Evolutionary conservation across 1,140 invertebrate species (phyloP).

Genomic region (Homarus americanus): DNA sequence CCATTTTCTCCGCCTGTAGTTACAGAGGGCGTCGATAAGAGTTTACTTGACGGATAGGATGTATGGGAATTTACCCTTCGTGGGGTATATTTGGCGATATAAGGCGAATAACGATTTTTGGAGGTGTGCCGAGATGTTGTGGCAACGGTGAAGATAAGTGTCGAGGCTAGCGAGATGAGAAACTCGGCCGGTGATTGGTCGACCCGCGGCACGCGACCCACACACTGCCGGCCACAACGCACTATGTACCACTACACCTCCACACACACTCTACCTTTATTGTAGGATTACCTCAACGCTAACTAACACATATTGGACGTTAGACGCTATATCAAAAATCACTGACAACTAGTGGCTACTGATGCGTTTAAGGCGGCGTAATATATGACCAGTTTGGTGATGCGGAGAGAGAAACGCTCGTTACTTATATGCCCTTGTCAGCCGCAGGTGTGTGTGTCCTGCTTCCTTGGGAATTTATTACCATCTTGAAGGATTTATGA

Average conservation of each 20-base stretch:
- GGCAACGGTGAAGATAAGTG: constrained; percentile 69
- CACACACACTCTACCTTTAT: not conserved
- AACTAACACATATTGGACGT: too few species aligned
- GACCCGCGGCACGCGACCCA: constrained; percentile 44
- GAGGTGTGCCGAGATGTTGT: constrained; percentile 1
- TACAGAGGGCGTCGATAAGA: not conserved
- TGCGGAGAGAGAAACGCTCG: not conserved
- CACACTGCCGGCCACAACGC: constrained; percentile 15
- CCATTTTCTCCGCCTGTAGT: not conserved
- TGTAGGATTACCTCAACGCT: not conserved
- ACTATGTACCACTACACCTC: not conserved
- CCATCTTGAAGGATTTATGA: constrained; percentile 68
- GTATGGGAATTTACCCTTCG: not conserved
- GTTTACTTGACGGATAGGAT: not conserved
- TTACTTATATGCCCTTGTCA: constrained; percentile 38
- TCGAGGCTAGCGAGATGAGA: constrained; percentile 64
- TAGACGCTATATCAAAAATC: not conserved
- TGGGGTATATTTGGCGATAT: too few species aligned
- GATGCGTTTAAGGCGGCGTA: not conserved
- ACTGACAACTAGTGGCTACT: not conserved
- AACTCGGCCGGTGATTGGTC: constrained; percentile 63
- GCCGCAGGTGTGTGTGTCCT: constrained; percentile 30
- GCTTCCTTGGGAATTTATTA: constrained; percentile 60
- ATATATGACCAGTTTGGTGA: not conserved
- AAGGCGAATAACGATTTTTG: not conserved